Evolutionary conservation across 1,140 invertebrate genomes (phyloP), one percentile per base, ranked within the genome.

Genomic region (Macrotrachela quadricornifera): DNA sequence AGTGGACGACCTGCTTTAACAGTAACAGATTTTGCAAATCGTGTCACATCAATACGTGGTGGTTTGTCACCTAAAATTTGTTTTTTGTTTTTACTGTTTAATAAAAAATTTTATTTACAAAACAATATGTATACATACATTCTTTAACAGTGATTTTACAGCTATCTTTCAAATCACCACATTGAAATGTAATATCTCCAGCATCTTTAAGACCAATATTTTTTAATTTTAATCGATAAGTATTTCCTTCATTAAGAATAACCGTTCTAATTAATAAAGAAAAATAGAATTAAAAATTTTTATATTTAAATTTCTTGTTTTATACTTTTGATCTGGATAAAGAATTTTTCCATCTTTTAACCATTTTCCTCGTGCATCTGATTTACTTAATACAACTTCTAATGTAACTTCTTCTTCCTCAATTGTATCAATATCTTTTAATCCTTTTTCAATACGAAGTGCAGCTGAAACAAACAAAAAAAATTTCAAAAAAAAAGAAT

Each of bases 141-240:
- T 81, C 81, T 67, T 95, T 87, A 30, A 97, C 90, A 71, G 85
- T 90, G 0, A 97, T 75, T 71, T 88, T 86, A 46, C 79, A 87
- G 15, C 83, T 82, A 59, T 80, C 83, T 18, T 77, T 77, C 15
- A 86, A 76, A 45, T 90, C 88, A 58, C 81, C 80, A 60, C 94
- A 91, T 74, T 95, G 86, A 62, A 91, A 81, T 0, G 83, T 87
- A 63, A 94, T 95, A 74, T 90, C 92, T 56, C 90, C 94, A 58
- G 80, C 85, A 67, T 99, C 94, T 63, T 97, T 90, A 13, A 88
- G 80, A 70, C 83, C 87, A 0, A 92, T 87, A 60, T 78, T 79
- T 60, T 76, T 77, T 57, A 99, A 90, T 55, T 85, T 82, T 43
- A 97, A 70, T 59, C 80, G 81, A 68, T 96, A 92, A 1, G 78